These are phyloP conservation scores for Umimayanthus chanpuru DNA, from an alignment of 92 coral and sea anemone species.

Conservation along the genomic window DNA sequence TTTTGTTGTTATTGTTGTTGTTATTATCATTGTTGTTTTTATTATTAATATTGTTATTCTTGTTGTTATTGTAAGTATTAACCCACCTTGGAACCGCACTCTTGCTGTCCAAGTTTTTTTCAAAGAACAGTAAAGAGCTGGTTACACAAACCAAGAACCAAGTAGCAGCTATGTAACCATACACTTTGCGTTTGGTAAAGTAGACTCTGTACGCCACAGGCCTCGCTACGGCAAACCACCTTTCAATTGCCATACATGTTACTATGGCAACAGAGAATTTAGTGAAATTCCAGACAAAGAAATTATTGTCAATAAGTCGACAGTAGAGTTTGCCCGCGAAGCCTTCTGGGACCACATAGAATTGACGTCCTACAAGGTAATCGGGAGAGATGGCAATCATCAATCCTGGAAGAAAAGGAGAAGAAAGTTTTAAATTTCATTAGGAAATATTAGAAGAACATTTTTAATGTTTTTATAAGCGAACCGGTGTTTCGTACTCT, in stretches of 20 bases:
- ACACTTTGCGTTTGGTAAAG: slow-evolving; percentile 30
- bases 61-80: background rate
- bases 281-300: slow-evolving; percentile 40
- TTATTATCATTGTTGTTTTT: no score
- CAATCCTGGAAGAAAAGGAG: slow-evolving; percentile 4
- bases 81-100: slow-evolving; percentile 27
- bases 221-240: slow-evolving; percentile 38
- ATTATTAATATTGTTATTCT: no score
- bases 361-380: slow-evolving; percentile 21
- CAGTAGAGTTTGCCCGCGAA: slow-evolving; percentile 34
- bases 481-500: no score
- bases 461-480: no score
- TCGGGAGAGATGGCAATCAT: slow-evolving; percentile 34
- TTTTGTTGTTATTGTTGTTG: no score
- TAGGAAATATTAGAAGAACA: no score
- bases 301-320: slow-evolving; percentile 35
- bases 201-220: slow-evolving; percentile 11
- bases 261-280: slow-evolving; percentile 36
- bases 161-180: background rate
- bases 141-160: slow-evolving; percentile 28
- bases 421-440: no score
- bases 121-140: slow-evolving; percentile 39
- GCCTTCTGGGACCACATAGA: slow-evolving; percentile 11
- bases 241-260: background rate
- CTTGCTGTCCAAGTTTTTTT: slow-evolving; percentile 17